Percentiles rank a stretch among this genome's conserved stretches.
Evolutionary conservation across 1,140 invertebrate genomes (phyloP).

Genomic region (Zaprionus inermis): DNA sequence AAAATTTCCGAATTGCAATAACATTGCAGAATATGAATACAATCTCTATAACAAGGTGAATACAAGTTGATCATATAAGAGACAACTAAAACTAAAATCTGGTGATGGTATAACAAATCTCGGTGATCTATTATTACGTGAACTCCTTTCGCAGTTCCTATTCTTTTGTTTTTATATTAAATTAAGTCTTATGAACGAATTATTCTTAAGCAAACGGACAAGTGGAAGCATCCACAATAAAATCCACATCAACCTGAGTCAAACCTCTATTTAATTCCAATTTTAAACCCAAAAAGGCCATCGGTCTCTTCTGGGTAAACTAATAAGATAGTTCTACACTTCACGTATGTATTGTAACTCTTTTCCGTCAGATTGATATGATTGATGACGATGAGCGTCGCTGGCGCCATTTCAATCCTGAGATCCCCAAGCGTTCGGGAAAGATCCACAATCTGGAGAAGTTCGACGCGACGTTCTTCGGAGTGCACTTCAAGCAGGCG

Average conservation of each 20-base stretch:
- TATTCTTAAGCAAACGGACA: too few relatives aligned
- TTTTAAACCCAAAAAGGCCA: not conserved
- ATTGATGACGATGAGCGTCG: constrained; percentile 90
- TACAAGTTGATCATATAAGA: constrained; percentile 1
- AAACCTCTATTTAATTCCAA: too few relatives aligned
- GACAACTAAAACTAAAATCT: not conserved
- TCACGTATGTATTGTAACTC: not conserved
- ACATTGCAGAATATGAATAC: constrained; percentile 90
- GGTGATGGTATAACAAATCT: not conserved
- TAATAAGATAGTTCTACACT: not conserved
- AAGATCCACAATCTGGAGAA: constrained; percentile 86
- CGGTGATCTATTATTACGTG: not conserved
- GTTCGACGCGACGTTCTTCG: constrained; percentile 87
- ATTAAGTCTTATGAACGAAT: too few relatives aligned
- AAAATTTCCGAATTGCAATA: constrained; percentile 93
- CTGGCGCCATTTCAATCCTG: constrained; percentile 88
- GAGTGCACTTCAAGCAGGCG: constrained; percentile 85
- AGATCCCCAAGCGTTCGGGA: constrained; percentile 89
- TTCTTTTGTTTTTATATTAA: too few relatives aligned
- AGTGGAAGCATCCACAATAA: too few relatives aligned
- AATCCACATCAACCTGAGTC: too few relatives aligned
- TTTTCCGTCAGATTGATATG: constrained; percentile 86
- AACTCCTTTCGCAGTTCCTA: too few relatives aligned
- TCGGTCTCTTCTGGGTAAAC: not conserved
- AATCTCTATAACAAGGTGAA: constrained; percentile 91